Evolutionary conservation across 2,113 vertebrate species (phyloP).

Genomic region (Myocastor coypus): DNA sequence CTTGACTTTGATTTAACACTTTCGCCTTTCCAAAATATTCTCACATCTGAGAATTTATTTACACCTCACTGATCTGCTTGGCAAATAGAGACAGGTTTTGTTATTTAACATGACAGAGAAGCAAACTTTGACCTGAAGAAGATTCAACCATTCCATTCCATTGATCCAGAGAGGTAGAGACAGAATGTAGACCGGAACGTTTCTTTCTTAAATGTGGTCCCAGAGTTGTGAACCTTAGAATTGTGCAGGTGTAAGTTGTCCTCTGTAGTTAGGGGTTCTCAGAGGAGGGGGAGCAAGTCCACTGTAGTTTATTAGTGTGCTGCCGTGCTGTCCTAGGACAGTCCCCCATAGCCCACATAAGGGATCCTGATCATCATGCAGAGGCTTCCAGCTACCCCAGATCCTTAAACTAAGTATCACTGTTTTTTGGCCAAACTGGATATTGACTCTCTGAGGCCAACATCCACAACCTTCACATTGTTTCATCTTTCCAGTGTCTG

Average conservation of each 20-base stretch:
- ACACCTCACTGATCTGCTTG: not conserved
- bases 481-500: not conserved
- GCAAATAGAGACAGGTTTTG: not conserved
- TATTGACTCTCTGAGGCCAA: not conserved
- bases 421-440: not conserved
- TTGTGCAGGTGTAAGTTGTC: not conserved
- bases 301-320: not conserved
- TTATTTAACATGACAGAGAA: slow-evolving; percentile 48
- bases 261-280: not conserved
- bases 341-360: not conserved
- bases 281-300: not conserved
- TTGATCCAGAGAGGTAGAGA: not conserved
- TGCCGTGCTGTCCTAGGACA: not conserved
- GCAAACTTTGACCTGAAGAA: not conserved
- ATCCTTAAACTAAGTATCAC: not conserved
- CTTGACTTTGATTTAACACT: slow-evolving; percentile 41
- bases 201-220: not conserved
- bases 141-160: not conserved
- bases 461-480: not conserved
- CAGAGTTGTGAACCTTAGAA: not conserved
- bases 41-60: not conserved
- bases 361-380: not conserved
- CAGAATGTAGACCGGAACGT: not conserved
- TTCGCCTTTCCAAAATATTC: slow-evolving; percentile 54
- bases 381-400: not conserved